Evolutionary conservation across 2,113 vertebrate species (phyloP).

Genomic region (Siphamia tubifer): DNA sequence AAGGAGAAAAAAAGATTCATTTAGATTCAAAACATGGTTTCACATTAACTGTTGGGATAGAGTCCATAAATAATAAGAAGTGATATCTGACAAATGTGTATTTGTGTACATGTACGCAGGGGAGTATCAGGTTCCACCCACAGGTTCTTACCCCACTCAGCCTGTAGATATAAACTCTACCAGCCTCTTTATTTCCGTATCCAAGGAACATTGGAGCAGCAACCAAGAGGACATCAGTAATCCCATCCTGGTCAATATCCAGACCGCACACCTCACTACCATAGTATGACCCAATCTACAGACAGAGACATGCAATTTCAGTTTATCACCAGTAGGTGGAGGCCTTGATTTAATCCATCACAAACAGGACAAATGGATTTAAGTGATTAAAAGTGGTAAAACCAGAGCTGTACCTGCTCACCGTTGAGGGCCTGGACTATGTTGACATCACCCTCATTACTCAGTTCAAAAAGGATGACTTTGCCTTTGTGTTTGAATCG

Average conservation of each 20-base stretch:
- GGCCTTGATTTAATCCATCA: background rate
- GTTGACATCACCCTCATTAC: constrained; percentile 72
- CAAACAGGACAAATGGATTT: background rate
- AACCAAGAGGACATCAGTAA: constrained; percentile 89
- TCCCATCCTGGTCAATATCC: constrained; percentile 87
- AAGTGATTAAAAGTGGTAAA: background rate
- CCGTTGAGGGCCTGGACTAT: constrained; percentile 89
- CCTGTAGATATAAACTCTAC: constrained; percentile 88
- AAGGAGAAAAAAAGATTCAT: background rate
- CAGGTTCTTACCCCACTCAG: constrained; percentile 84
- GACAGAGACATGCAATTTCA: constrained; percentile 10
- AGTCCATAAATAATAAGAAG: too few relatives aligned
- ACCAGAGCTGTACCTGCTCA: constrained; percentile 87
- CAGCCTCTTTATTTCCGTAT: constrained; percentile 87
- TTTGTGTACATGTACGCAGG: too few relatives aligned
- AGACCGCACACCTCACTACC: constrained; percentile 91
- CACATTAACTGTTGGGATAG: too few relatives aligned
- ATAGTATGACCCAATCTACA: constrained; percentile 94
- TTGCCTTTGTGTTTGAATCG: constrained; percentile 97
- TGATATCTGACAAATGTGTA: too few relatives aligned
- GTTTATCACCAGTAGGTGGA: constrained; percentile 46
- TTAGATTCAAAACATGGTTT: too few relatives aligned
- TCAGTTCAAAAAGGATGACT: constrained; percentile 90
- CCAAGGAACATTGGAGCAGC: constrained; percentile 94
- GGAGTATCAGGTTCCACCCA: too few relatives aligned